phyloP scores from a whole-genome alignment of 2,113 vertebrate genomes.

The Catharus minimus region DNA sequence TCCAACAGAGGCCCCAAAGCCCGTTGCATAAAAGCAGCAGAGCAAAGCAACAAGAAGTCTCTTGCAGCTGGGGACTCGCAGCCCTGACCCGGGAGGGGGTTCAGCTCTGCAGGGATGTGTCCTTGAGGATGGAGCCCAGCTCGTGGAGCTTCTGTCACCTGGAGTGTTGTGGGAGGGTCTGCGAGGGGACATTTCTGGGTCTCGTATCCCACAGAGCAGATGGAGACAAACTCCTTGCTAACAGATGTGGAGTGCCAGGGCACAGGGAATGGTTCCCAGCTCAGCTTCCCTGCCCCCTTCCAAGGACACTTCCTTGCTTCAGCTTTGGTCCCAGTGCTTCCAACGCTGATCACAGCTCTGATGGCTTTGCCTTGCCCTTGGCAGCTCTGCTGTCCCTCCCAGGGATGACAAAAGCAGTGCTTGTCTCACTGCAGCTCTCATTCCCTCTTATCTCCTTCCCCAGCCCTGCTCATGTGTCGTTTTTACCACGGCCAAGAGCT shows the following conservation, averaged over 20 bases:
- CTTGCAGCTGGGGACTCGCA: background rate
- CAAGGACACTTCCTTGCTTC: background rate
- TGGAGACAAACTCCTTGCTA: background rate
- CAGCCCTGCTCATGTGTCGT: rapidly evolving
- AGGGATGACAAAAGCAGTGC: background rate
- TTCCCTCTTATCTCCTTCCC: background rate
- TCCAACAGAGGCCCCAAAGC: background rate
- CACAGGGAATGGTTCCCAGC: background rate
- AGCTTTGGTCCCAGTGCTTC: background rate
- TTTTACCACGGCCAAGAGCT: background rate
- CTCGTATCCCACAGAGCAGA: background rate
- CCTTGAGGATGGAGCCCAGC: background rate
- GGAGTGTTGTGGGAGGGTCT: background rate
- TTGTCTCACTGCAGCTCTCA: background rate
- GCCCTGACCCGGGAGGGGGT: background rate
- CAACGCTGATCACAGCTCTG: background rate
- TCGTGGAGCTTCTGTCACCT: background rate
- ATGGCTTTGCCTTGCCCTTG: background rate
- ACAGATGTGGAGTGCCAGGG: background rate
- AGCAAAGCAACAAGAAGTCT: background rate
- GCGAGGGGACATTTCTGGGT: background rate
- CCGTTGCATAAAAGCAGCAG: background rate
- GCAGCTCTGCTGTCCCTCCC: background rate
- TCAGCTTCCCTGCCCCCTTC: background rate
- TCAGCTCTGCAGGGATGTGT: background rate